These are phyloP conservation scores for Nautilus pompilius DNA, from an alignment of 1,140 invertebrate genomes.

Conservation along the genomic window DNA sequence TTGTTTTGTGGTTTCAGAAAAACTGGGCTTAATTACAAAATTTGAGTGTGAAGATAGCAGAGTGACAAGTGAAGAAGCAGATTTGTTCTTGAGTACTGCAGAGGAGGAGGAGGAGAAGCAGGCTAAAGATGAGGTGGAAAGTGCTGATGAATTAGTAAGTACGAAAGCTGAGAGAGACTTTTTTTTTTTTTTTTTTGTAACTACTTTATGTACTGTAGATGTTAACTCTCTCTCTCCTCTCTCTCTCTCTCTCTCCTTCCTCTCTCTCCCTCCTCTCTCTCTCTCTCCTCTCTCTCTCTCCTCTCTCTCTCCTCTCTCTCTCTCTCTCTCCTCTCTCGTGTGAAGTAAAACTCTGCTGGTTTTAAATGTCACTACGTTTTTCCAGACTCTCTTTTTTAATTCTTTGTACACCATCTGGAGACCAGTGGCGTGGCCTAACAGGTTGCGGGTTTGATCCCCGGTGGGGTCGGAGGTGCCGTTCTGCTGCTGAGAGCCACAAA, in stretches of 20 bases:
- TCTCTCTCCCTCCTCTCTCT: neutral
- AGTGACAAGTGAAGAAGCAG: conserved; percentile 21
- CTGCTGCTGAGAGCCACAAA: too few relatives aligned
- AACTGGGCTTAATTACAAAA: conserved; percentile 28
- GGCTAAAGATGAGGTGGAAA: conserved; percentile 15
- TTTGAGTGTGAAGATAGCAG: conserved; percentile 31
- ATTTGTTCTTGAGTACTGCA: conserved; percentile 20
- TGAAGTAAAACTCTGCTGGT: too few relatives aligned
- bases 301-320: too few relatives aligned
- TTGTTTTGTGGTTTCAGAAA: conserved; percentile 19
- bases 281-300: too few relatives aligned
- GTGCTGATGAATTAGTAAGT: conserved; percentile 31
- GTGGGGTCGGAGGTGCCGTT: too few relatives aligned
- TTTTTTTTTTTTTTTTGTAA: neutral
- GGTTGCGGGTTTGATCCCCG: too few relatives aligned
- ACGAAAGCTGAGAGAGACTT: neutral
- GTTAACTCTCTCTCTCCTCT: neutral
- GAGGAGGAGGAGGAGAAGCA: conserved; percentile 18
- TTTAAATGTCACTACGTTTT: too few relatives aligned
- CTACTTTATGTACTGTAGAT: neutral
- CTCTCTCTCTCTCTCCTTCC: neutral
- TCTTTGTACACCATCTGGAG: too few relatives aligned
- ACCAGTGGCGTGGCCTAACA: too few relatives aligned
- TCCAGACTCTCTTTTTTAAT: too few relatives aligned
- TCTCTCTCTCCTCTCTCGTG: too few relatives aligned